Evolutionary conservation across 2,797 vertebrate genomes (phyloP).

Genomic region (Numenius phaeopus): DNA sequence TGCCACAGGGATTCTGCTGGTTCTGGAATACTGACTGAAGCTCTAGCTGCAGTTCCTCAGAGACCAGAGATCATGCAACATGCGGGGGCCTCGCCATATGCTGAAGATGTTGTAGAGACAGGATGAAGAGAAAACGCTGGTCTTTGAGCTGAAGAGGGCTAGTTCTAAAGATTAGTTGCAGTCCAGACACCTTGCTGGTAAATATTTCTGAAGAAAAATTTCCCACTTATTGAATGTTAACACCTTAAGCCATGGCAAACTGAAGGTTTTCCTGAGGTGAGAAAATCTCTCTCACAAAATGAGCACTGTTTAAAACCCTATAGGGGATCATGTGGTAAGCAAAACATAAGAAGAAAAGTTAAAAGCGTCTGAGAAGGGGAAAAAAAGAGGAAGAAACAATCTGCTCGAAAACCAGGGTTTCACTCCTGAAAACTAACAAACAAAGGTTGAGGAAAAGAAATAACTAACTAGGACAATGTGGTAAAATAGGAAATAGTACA

Average conservation of each 20-base stretch:
- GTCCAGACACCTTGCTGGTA: background rate
- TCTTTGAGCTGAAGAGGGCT: background rate
- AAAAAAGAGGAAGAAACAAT: background rate
- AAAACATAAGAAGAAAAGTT: background rate
- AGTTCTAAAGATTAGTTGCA: background rate
- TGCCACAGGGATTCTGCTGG: background rate
- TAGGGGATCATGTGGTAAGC: background rate
- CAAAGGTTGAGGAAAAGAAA: background rate
- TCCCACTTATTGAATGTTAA: background rate
- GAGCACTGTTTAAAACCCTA: background rate
- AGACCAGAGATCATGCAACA: background rate
- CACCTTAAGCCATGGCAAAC: background rate
- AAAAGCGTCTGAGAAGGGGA: accelerated
- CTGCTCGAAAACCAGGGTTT: background rate
- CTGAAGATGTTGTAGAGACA: background rate
- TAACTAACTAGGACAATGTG: background rate
- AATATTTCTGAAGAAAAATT: background rate
- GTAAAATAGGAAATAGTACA: background rate
- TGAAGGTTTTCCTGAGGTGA: background rate
- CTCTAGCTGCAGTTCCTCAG: background rate
- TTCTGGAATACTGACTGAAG: background rate
- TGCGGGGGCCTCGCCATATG: background rate
- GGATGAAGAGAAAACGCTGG: background rate
- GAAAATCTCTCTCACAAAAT: background rate
- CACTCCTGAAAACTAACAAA: background rate